Conservation (phyloP, 2,888 invertebrate genomes). For the Tromatobia lineatoria region DNA sequence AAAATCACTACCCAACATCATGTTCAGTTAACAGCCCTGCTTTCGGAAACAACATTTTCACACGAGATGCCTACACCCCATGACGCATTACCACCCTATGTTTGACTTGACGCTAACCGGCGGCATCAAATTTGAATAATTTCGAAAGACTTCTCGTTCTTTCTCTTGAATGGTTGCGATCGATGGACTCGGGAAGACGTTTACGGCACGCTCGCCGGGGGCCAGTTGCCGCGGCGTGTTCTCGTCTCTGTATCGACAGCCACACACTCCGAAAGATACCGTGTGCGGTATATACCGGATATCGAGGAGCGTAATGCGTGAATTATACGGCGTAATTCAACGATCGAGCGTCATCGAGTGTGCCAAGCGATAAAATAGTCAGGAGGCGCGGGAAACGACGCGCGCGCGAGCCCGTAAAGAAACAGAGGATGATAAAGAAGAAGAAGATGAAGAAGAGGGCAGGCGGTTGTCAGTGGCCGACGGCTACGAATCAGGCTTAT, state of each 20-base stretch:
- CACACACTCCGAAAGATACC: not conserved
- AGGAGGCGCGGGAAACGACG: constrained; percentile 48
- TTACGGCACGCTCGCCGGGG: constrained; percentile 48
- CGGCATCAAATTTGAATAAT: constrained; percentile 70
- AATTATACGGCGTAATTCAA: constrained; percentile 78
- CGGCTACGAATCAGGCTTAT: constrained; percentile 71
- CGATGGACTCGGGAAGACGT: constrained; percentile 22
- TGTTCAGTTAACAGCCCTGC: not conserved
- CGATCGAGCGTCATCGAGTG: constrained; percentile 76
- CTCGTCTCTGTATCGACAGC: not conserved
- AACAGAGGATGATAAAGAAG: constrained; percentile 38
- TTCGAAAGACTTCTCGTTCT: constrained; percentile 47
- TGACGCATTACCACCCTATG: constrained; percentile 51
- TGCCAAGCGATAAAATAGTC: constrained; percentile 52
- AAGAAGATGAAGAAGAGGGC: constrained; percentile 73
- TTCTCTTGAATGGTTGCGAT: not conserved
- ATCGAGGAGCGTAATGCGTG: constrained; percentile 76
- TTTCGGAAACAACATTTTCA: constrained; percentile 39
- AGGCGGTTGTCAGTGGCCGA: constrained; percentile 67
- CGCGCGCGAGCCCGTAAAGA: constrained; percentile 55
- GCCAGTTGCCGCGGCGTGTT: constrained; percentile 45
- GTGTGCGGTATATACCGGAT: constrained; percentile 73
- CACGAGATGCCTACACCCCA: constrained; percentile 39
- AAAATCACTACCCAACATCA: not conserved
- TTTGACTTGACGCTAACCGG: constrained; percentile 61